A percentile compares a stretch with the other conserved stretches of the same genome.
These are phyloP conservation scores for Onychomys arenicola DNA, from an alignment of 2,797 vertebrate genomes.

Conservation along the genomic window DNA sequence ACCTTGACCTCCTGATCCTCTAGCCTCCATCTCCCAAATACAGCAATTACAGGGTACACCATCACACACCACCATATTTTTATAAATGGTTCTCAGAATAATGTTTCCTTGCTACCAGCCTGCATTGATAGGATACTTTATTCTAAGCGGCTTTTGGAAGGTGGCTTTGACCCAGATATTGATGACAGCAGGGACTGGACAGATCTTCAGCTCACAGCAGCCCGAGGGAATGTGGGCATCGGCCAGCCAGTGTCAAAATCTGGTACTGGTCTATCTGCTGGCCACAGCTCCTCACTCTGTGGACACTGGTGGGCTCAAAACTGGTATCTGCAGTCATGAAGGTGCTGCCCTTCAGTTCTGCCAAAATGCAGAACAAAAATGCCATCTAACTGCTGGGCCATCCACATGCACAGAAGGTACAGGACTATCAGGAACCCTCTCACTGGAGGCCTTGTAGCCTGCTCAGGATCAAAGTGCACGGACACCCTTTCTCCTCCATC, in stretches of 20 bases:
- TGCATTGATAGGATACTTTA: conserved; percentile 85
- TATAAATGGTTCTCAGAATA: conserved; percentile 97
- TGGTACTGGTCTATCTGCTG: conserved; percentile 92
- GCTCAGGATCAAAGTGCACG: conserved; percentile 84
- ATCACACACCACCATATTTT: conserved; percentile 84
- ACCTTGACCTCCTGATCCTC: neutral
- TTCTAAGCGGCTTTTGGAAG: conserved; percentile 95
- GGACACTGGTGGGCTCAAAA: conserved; percentile 97
- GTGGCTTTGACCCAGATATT: conserved; percentile 97
- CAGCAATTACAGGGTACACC: neutral
- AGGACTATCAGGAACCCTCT: neutral
- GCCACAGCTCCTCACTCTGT: conserved; percentile 96
- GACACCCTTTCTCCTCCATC: conserved; percentile 98
- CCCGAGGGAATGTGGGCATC: conserved; percentile 96
- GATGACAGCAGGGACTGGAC: conserved; percentile 96
- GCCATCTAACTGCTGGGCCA: neutral
- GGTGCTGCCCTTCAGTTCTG: neutral
- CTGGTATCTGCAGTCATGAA: conserved; percentile 92
- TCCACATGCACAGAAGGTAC: too few species aligned
- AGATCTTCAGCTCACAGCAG: conserved; percentile 96
- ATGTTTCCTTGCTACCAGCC: conserved; percentile 95
- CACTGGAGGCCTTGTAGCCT: neutral
- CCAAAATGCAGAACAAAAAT: neutral
- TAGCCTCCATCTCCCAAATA: neutral
- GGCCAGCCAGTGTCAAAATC: conserved; percentile 97